phyloP scores from a whole-genome alignment of 2,888 invertebrate species.

The Criorhina ranunculi region DNA sequence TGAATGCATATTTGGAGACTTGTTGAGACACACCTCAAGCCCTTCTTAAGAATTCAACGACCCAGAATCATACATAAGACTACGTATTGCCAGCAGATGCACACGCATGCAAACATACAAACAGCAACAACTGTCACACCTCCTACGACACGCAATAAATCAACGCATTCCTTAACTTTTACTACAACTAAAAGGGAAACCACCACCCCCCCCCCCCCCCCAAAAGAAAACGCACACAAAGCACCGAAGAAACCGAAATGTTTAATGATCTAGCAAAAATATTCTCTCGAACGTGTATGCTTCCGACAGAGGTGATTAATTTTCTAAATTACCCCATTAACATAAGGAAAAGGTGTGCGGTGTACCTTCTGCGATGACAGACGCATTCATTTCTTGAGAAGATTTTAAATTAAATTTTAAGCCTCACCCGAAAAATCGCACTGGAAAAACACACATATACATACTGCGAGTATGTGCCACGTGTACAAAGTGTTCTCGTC shows the following conservation, averaged over 20 bases:
- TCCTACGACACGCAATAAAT: slow-evolving; percentile 67
- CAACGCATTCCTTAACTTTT: slow-evolving; percentile 42
- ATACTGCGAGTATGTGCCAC: not conserved
- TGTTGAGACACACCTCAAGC: slow-evolving; percentile 45
- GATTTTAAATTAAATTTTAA: slow-evolving; percentile 68
- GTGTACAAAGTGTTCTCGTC: not conserved
- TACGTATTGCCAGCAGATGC: slow-evolving; percentile 39
- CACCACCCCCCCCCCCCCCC: too few species aligned
- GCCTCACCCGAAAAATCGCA: slow-evolving; percentile 2
- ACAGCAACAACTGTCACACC: slow-evolving; percentile 57
- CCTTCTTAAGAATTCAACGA: slow-evolving; percentile 39
- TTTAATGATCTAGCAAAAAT: slow-evolving; percentile 61
- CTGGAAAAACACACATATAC: slow-evolving; percentile 10
- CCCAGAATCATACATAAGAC: slow-evolving; percentile 40
- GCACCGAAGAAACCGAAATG: slow-evolving; percentile 49
- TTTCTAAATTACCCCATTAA: slow-evolving; percentile 75
- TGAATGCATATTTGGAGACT: not conserved
- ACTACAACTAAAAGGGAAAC: not conserved
- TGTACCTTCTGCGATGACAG: slow-evolving; percentile 56
- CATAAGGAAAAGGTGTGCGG: slow-evolving; percentile 63
- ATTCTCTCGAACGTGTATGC: slow-evolving; percentile 45
- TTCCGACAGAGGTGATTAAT: slow-evolving; percentile 69
- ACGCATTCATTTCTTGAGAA: slow-evolving; percentile 57
- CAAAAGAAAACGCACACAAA: slow-evolving; percentile 28
- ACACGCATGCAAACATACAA: slow-evolving; percentile 23